These are phyloP conservation scores for Excalfactoria chinensis DNA, from an alignment of 2,113 vertebrate genomes.

Conservation along the genomic window DNA sequence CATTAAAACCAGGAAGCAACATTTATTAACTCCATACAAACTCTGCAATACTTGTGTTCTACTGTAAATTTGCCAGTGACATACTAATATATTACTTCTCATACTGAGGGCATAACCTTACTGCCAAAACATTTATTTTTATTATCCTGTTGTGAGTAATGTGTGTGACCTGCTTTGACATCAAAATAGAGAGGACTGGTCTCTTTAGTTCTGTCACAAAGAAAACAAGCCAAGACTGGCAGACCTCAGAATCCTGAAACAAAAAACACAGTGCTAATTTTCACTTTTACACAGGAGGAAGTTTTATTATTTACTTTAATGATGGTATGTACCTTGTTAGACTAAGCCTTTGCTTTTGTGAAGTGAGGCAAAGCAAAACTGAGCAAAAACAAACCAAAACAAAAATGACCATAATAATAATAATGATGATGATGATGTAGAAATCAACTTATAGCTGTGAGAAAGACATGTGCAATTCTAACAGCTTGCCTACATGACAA, in stretches of 20 bases:
- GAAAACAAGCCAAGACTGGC: not conserved
- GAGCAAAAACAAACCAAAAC: too few relatives aligned
- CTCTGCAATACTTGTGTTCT: not conserved
- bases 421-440: not conserved
- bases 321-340: not conserved
- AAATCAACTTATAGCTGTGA: not conserved
- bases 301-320: not conserved
- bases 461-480: not conserved
- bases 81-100: not conserved
- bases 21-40: not conserved
- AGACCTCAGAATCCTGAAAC: not conserved
- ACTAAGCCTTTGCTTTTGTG: not conserved
- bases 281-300: not conserved
- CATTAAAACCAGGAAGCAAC: not conserved
- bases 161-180: not conserved
- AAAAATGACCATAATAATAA: not conserved
- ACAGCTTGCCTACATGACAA: not conserved
- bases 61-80: not conserved
- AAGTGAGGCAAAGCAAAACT: not conserved
- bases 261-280: not conserved
- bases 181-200: not conserved
- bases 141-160: not conserved
- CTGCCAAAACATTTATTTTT: not conserved
- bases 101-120: not conserved
- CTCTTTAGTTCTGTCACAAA: not conserved